Percentiles rank a stretch among this genome's conserved stretches.
These are phyloP conservation scores for Epizoanthus fatuus DNA, from an alignment of 92 coral and sea anemone genomes.

Conservation along the genomic window DNA sequence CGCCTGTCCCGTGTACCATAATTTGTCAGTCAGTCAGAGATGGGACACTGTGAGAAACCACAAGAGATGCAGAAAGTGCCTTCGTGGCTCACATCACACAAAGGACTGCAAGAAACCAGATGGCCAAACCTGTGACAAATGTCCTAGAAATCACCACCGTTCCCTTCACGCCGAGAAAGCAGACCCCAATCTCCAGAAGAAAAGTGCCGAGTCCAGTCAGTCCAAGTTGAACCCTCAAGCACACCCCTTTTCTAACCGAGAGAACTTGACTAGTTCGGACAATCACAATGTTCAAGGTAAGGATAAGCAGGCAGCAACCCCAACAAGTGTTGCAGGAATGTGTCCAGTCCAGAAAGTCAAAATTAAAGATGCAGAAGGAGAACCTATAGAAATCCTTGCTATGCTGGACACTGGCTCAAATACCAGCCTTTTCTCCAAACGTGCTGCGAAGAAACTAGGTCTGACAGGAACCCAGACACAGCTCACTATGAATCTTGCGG, in stretches of 20 bases:
- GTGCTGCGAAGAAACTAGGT: conserved; percentile 51
- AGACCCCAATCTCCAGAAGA: conserved; percentile 1
- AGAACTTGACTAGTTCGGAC: conserved; percentile 28
- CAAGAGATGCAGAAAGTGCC: conserved; percentile 48
- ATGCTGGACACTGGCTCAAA: conserved; percentile 73
- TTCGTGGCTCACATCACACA: conserved; percentile 60
- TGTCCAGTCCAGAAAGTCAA: conserved; percentile 79
- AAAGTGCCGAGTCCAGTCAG: conserved; percentile 24
- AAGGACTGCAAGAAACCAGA: conserved; percentile 64
- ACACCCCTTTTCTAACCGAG: conserved; percentile 32
- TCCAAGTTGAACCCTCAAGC: conserved; percentile 44
- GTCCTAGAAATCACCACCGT: conserved; percentile 65
- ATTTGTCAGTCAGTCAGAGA: conserved; percentile 10
- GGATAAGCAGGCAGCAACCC: conserved; percentile 18
- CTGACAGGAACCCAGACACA: conserved; percentile 63
- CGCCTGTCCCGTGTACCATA: conserved; percentile 14
- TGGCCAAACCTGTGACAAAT: conserved; percentile 71
- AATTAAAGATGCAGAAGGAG: conserved; percentile 54
- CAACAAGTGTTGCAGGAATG: conserved; percentile 48
- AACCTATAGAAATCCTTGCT: conserved; percentile 61
- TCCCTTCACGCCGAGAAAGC: conserved; percentile 55
- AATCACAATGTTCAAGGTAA: conserved; percentile 39
- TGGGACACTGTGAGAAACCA: conserved; percentile 43
- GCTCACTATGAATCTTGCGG: conserved; percentile 79
- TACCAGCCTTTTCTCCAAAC: conserved; percentile 65